Conservation (phyloP, 2,113 vertebrate genomes). For the Vulpes ferrilata region DNA sequence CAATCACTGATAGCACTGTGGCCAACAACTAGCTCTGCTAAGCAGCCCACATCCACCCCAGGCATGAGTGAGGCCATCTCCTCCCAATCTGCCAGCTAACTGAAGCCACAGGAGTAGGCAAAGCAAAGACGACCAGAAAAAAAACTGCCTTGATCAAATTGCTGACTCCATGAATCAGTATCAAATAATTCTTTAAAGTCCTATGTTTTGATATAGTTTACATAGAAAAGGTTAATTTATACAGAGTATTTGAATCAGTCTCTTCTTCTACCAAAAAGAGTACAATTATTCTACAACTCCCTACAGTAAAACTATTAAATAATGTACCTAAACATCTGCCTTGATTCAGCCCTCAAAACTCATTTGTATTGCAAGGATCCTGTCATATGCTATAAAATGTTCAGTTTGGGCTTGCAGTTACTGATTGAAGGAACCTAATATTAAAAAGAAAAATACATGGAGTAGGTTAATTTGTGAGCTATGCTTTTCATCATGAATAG, state of each 20-base stretch:
- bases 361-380: not conserved
- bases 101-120: not conserved
- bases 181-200: not conserved
- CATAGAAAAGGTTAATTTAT: not conserved
- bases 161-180: not conserved
- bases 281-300: not conserved
- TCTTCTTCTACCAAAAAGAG: not conserved
- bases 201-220: not conserved
- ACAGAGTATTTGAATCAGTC: not conserved
- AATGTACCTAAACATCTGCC: not conserved
- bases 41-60: not conserved
- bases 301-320: not conserved
- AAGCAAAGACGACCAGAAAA: not conserved
- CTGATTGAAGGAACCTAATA: not conserved
- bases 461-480: not conserved
- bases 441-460: not conserved
- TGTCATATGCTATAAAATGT: not conserved
- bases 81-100: not conserved
- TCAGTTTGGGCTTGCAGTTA: not conserved
- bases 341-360: not conserved
- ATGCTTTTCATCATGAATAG: not conserved
- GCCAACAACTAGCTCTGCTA: too few relatives aligned
- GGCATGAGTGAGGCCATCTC: not conserved
- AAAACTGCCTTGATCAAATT: not conserved
- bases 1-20: not conserved